A percentile compares a stretch with the other conserved stretches of the same genome.
phyloP scores from a whole-genome alignment of 2,113 vertebrate genomes.

The Stomatorhinus ivindoensis region DNA sequence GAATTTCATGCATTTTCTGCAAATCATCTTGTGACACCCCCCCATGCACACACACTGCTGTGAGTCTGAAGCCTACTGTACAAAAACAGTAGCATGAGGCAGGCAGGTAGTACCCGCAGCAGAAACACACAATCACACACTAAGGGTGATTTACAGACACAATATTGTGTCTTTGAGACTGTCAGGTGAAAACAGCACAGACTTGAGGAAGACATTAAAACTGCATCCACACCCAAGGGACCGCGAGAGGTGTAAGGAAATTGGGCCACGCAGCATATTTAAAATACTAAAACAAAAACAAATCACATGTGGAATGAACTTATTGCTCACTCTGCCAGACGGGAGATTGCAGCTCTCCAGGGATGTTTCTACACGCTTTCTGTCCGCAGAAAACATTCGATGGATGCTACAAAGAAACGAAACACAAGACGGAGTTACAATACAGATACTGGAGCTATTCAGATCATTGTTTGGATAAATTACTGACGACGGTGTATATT shows the following conservation, averaged over 20 bases:
- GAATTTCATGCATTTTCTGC: background rate
- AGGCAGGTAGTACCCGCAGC: background rate
- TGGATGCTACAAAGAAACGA: conserved; percentile 67
- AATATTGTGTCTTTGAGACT: background rate
- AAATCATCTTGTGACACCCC: background rate
- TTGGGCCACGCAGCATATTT: background rate
- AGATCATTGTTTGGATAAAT: background rate
- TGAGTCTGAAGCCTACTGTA: background rate
- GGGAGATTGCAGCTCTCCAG: conserved; percentile 86
- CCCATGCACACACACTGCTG: no score
- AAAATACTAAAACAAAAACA: background rate
- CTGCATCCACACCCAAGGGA: background rate
- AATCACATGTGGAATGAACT: background rate
- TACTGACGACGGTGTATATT: background rate
- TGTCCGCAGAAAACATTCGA: conserved; percentile 88
- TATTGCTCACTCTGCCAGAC: conserved; percentile 77
- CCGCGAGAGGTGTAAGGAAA: background rate
- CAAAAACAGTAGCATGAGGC: background rate
- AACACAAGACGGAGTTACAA: background rate
- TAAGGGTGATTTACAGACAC: background rate
- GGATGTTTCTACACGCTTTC: conserved; percentile 84
- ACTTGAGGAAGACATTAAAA: background rate
- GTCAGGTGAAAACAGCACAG: background rate
- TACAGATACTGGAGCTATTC: background rate
- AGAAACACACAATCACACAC: background rate